phyloP scores from a whole-genome alignment of 2,113 vertebrate species.

The Benitochromis conjunctus region DNA sequence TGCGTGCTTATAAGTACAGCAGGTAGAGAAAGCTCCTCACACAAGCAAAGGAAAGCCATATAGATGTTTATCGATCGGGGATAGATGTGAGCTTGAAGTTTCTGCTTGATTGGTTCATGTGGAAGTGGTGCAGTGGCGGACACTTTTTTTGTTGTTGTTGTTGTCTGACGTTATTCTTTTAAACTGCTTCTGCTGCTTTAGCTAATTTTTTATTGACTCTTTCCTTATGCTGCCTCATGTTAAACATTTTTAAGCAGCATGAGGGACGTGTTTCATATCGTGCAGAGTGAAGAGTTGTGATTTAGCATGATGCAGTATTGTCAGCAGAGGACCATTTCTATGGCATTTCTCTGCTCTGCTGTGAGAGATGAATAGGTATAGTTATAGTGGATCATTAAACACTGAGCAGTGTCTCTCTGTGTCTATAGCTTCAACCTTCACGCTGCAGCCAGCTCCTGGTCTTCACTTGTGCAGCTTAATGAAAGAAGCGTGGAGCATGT shows the following conservation, averaged over 20 bases:
- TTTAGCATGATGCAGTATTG: constrained; percentile 31
- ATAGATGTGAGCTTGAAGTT: constrained; percentile 31
- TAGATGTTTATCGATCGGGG: constrained; percentile 51
- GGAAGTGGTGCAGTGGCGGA: not conserved
- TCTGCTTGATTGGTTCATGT: constrained; percentile 50
- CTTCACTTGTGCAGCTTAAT: constrained; percentile 22
- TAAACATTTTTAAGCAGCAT: not conserved
- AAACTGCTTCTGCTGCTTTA: not conserved
- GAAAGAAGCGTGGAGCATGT: constrained; percentile 41
- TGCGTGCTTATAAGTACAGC: not conserved
- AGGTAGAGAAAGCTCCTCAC: not conserved
- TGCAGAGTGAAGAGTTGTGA: constrained; percentile 1
- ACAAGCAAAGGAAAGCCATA: constrained; percentile 2
- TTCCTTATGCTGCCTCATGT: not conserved
- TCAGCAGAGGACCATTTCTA: constrained; percentile 31
- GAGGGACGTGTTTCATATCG: not conserved
- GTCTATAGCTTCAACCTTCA: constrained; percentile 67
- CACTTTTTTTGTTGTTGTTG: not conserved
- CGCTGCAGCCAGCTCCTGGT: constrained; percentile 38
- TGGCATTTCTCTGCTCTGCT: constrained; percentile 33
- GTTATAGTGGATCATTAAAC: constrained; percentile 68
- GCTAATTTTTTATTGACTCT: not conserved
- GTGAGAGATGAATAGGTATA: constrained; percentile 62
- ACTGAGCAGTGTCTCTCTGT: constrained; percentile 38
- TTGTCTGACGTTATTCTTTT: not conserved